Percentiles rank a stretch among this genome's conserved stretches.
Evolutionary conservation across 2,888 invertebrate genomes (phyloP).

Genomic region (Himalopsyche japonica): DNA sequence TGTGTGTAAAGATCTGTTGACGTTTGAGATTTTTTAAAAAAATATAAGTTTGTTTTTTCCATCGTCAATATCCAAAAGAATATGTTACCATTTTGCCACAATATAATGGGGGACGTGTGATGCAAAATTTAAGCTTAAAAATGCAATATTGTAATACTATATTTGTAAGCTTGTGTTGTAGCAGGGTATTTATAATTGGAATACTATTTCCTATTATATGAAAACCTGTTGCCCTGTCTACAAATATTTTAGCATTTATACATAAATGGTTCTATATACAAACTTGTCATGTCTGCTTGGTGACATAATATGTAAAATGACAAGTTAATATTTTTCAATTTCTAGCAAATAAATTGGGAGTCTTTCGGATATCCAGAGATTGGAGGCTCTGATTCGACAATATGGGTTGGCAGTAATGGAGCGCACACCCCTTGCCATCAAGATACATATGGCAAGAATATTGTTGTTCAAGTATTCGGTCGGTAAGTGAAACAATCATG

Average conservation of each 20-base stretch:
- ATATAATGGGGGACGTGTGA: too few species aligned
- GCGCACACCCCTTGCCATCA: slow-evolving; percentile 93
- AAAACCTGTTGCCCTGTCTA: neutral
- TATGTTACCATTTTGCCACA: too few species aligned
- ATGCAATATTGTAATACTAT: too few species aligned
- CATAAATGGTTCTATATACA: neutral
- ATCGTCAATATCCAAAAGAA: too few species aligned
- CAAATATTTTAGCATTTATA: neutral
- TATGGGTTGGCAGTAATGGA: slow-evolving; percentile 87
- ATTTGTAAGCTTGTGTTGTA: too few species aligned
- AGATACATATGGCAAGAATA: slow-evolving; percentile 93
- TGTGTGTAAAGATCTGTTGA: too few species aligned
- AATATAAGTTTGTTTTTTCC: too few species aligned
- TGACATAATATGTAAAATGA: too few species aligned
- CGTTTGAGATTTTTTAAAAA: too few species aligned
- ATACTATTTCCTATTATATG: neutral
- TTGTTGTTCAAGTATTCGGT: slow-evolving; percentile 87
- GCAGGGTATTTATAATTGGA: too few species aligned
- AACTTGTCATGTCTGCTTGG: too few species aligned
- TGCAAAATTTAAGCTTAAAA: too few species aligned
- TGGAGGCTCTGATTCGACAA: slow-evolving; percentile 69
- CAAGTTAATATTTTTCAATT: neutral
- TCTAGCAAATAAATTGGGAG: slow-evolving; percentile 64
- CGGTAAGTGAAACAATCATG: slow-evolving; percentile 57
- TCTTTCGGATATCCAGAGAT: slow-evolving; percentile 73